Evolutionary conservation across 2,888 invertebrate genomes (phyloP).

Genomic region (Machimus rusticus): DNA sequence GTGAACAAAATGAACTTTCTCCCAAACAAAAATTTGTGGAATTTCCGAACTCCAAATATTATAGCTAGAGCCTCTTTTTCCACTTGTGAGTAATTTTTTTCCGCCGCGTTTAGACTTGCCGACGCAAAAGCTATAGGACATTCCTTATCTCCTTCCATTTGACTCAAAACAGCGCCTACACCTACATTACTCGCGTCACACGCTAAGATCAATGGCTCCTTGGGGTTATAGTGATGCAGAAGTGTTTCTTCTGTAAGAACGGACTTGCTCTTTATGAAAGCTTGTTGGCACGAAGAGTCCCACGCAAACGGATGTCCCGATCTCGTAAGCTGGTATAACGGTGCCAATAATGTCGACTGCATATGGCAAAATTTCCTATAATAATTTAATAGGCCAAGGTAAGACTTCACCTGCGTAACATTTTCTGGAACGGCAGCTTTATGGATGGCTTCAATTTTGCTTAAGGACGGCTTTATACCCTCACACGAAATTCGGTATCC

Average conservation of each 20-base stretch:
- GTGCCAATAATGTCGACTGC: constrained; percentile 18
- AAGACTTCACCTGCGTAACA: constrained; percentile 35
- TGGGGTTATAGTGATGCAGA: no score
- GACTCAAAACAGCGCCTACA: no score
- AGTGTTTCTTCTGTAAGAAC: no score
- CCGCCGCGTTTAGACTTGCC: neutral
- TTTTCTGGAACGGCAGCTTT: constrained; percentile 36
- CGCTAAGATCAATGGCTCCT: neutral
- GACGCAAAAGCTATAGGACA: neutral
- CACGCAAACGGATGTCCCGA: no score
- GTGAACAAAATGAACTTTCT: neutral
- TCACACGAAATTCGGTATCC: constrained; percentile 38
- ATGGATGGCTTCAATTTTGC: constrained; percentile 41
- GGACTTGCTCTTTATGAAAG: no score
- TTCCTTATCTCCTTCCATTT: neutral
- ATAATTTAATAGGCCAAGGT: constrained; percentile 36
- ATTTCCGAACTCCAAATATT: constrained; percentile 41
- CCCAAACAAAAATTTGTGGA: constrained; percentile 35
- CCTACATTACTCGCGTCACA: neutral
- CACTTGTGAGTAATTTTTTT: constrained; percentile 43
- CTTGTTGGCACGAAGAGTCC: neutral
- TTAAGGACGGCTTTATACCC: constrained; percentile 29
- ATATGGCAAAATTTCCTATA: constrained; percentile 33
- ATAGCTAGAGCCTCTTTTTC: constrained; percentile 41
- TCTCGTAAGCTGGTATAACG: constrained; percentile 10